These are phyloP conservation scores for Poeciliopsis gracilis DNA, from an alignment of 2,797 vertebrate genomes.

Conservation along the genomic window DNA sequence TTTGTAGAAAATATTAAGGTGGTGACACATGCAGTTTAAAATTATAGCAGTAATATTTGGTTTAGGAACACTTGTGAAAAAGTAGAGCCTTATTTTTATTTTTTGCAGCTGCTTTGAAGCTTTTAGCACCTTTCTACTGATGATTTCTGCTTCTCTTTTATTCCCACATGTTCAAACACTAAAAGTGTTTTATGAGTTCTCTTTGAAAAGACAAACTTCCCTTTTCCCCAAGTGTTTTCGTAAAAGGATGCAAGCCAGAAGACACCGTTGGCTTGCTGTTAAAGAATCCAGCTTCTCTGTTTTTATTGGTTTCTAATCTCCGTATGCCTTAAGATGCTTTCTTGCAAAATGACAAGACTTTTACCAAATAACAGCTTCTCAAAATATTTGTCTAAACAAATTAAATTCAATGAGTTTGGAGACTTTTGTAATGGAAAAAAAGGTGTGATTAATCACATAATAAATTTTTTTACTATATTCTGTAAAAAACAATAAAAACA, in stretches of 20 bases:
- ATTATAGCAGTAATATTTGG: not conserved
- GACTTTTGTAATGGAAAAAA: not conserved
- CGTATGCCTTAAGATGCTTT: not conserved
- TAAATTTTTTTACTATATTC: not conserved
- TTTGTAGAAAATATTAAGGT: not conserved
- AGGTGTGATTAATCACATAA: not conserved
- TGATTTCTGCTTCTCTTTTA: not conserved
- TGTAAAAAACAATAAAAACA: not conserved
- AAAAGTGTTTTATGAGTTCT: not conserved
- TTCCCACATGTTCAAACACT: constrained; percentile 4
- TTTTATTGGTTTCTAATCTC: not conserved
- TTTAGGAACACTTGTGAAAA: not conserved
- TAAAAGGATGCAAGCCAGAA: not conserved
- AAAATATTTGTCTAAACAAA: not conserved
- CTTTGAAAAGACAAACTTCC: constrained; percentile 1
- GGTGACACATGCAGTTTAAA: not conserved
- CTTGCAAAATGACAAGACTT: not conserved
- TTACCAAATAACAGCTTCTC: not conserved
- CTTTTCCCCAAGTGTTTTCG: not conserved
- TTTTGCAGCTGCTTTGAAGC: not conserved
- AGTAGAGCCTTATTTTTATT: not conserved
- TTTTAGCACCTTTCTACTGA: not conserved
- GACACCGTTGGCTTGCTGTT: not conserved
- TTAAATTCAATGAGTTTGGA: not conserved
- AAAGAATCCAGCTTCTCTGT: not conserved